phyloP scores from a whole-genome alignment of 2,888 invertebrate genomes.

The Lysandra bellargus region DNA sequence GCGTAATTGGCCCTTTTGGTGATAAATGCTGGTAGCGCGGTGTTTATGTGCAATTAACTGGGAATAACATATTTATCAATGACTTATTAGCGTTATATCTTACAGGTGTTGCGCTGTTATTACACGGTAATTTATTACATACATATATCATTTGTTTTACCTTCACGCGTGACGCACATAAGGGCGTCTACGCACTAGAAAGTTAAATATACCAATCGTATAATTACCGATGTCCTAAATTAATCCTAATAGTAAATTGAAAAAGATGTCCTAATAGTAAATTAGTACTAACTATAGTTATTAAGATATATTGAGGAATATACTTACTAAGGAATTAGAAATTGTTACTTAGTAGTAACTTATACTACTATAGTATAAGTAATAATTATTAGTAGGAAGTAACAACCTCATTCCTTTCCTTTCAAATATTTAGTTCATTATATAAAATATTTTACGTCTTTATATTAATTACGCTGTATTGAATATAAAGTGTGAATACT shows the following conservation, averaged over 20 bases:
- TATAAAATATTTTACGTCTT: not conserved
- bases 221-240: not conserved
- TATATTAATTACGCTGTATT: not conserved
- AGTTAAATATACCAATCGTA: not conserved
- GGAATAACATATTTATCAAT: constrained; percentile 74
- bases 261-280: too few species aligned
- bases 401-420: not conserved
- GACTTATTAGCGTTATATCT: constrained; percentile 67
- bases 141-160: constrained; percentile 15
- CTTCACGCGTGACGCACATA: constrained; percentile 5
- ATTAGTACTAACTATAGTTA: too few species aligned
- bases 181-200: not conserved
- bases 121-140: constrained; percentile 32
- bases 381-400: not conserved
- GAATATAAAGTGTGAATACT: not conserved
- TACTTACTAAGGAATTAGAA: too few species aligned
- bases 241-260: too few species aligned
- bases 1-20: constrained; percentile 75
- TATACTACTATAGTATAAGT: too few species aligned
- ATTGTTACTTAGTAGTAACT: too few species aligned
- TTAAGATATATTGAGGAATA: too few species aligned
- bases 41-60: constrained; percentile 77
- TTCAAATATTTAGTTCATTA: not conserved
- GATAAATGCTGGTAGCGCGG: constrained; percentile 69
- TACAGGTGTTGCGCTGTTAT: constrained; percentile 44